A percentile compares a stretch with the other conserved stretches of the same genome.
phyloP scores from a whole-genome alignment of 2,113 vertebrate species.

The Kobus ellipsiprymnus region DNA sequence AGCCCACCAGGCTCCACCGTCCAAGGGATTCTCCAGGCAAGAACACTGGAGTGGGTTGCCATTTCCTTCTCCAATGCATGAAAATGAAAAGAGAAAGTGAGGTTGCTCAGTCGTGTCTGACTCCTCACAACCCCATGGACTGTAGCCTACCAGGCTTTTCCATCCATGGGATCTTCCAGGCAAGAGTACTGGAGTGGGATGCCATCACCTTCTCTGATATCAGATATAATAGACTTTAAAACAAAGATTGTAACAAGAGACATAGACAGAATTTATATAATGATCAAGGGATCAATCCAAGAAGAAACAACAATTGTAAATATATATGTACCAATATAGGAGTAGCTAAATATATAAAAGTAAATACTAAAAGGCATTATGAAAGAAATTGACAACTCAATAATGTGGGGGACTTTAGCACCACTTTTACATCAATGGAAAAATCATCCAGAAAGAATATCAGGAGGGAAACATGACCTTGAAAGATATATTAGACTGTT shows the following conservation, averaged over 20 bases:
- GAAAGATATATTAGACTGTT: not conserved
- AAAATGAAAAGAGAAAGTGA: too few relatives aligned
- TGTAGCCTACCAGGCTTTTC: too few relatives aligned
- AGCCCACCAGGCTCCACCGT: too few relatives aligned
- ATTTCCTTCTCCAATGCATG: too few relatives aligned
- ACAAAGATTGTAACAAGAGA: not conserved
- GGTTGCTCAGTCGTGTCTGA: fast-evolving
- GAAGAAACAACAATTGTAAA: not conserved
- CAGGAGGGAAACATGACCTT: not conserved
- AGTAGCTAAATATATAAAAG: not conserved
- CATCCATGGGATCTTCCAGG: fast-evolving
- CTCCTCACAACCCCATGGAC: fast-evolving
- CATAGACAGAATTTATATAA: not conserved
- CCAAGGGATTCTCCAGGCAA: too few relatives aligned
- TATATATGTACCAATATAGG: not conserved
- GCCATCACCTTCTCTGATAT: not conserved
- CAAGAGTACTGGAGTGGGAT: too few relatives aligned
- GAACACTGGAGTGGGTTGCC: too few relatives aligned
- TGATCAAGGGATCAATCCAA: not conserved
- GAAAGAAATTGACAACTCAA: not conserved
- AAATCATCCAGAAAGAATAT: not conserved
- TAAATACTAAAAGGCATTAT: not conserved
- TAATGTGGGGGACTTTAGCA: not conserved
- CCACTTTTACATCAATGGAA: not conserved
- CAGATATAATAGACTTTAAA: not conserved